Percentiles rank a stretch among this genome's conserved stretches.
phyloP scores from a whole-genome alignment of 2,888 invertebrate genomes.

The Corbicula japonica region DNA sequence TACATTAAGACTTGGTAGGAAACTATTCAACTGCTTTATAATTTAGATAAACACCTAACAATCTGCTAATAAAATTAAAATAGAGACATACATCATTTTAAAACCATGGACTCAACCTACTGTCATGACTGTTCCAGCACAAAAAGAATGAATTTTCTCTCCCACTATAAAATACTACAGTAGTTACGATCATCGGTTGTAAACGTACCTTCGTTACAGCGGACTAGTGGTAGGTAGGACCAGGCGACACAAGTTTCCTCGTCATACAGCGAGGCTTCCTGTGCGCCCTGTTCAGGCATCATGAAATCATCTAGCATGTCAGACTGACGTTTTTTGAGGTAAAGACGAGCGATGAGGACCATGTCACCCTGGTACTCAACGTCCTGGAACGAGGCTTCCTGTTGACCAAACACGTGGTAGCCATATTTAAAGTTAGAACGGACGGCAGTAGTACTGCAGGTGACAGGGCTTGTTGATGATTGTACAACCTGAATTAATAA shows the following conservation, averaged over 20 bases:
- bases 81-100: no score
- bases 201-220: slow-evolving; percentile 73
- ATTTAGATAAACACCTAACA: no score
- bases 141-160: no score
- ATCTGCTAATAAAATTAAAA: no score
- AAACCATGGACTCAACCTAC: no score
- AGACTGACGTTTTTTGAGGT: slow-evolving; percentile 76
- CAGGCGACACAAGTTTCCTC: slow-evolving; percentile 84
- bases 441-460: slow-evolving; percentile 84
- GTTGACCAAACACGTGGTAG: slow-evolving; percentile 86
- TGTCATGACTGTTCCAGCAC: no score
- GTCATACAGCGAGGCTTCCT: slow-evolving; percentile 74
- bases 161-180: no score
- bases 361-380: slow-evolving; percentile 82
- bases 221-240: slow-evolving; percentile 82
- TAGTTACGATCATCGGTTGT: no score
- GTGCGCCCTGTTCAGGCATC: slow-evolving; percentile 65
- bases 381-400: slow-evolving; percentile 83
- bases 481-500: slow-evolving; percentile 79
- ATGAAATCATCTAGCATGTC: slow-evolving; percentile 65
- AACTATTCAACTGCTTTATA: no score
- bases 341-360: slow-evolving; percentile 83
- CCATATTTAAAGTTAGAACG: slow-evolving; percentile 82
- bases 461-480: slow-evolving; percentile 83
- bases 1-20: no score